phyloP scores from a whole-genome alignment of 2,113 vertebrate species.

The Crotalus helleri region DNA sequence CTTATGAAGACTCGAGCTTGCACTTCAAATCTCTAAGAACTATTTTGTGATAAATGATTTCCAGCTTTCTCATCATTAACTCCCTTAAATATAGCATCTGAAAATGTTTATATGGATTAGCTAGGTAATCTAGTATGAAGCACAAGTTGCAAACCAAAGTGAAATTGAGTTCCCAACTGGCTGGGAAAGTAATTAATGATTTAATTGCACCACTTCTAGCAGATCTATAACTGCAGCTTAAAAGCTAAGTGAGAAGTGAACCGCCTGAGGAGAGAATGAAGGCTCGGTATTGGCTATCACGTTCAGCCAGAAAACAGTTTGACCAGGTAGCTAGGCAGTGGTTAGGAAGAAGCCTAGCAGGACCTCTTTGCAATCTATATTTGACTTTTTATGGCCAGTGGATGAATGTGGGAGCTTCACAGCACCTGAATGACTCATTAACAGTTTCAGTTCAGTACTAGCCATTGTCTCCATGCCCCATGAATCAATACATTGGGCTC shows the following conservation, averaged over 20 bases:
- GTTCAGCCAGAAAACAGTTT: constrained; percentile 51
- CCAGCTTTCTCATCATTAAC: constrained; percentile 57
- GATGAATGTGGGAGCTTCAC: constrained; percentile 52
- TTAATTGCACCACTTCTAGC: constrained; percentile 67
- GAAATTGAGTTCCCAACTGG: constrained; percentile 67
- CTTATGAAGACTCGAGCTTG: constrained; percentile 24
- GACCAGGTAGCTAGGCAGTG: background rate
- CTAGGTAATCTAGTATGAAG: constrained; percentile 65
- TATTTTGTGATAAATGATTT: constrained; percentile 61
- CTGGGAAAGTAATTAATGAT: constrained; percentile 68
- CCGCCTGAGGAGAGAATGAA: constrained; percentile 52
- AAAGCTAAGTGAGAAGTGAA: constrained; percentile 67
- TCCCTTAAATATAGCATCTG: constrained; percentile 61
- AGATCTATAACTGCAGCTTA: constrained; percentile 67
- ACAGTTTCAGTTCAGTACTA: constrained; percentile 39
- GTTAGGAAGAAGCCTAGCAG: constrained; percentile 30
- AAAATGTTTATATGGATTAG: constrained; percentile 68
- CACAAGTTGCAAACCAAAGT: constrained; percentile 67
- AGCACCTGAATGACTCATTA: constrained; percentile 38
- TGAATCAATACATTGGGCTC: background rate
- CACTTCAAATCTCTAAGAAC: constrained; percentile 54
- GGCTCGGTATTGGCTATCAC: constrained; percentile 55
- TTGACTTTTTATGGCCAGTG: constrained; percentile 49
- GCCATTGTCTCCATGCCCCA: constrained; percentile 11
- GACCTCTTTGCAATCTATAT: constrained; percentile 33